Percentiles rank a stretch among this genome's conserved stretches.
Conservation (phyloP, 1,140 invertebrate genomes). For the Epicauta chinensis region DNA sequence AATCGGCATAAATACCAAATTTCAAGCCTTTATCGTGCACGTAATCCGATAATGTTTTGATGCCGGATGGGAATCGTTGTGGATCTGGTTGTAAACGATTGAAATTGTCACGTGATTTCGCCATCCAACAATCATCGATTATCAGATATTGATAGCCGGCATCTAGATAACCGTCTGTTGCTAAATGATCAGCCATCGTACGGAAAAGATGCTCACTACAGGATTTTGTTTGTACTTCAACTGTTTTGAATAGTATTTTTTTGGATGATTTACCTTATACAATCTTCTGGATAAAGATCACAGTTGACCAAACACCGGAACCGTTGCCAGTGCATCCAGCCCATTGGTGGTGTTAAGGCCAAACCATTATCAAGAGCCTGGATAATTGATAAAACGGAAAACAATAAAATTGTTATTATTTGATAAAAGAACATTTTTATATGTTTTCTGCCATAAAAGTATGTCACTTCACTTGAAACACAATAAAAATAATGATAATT, state of each 20-base stretch:
- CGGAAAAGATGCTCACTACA: slow-evolving; percentile 72
- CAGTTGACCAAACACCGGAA: slow-evolving; percentile 68
- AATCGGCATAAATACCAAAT: slow-evolving; percentile 86
- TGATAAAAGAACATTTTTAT: too few species aligned
- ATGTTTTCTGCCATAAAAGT: too few species aligned
- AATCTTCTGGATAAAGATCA: slow-evolving; percentile 58
- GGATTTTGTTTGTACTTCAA: background rate
- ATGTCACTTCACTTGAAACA: too few species aligned
- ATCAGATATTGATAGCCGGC: slow-evolving; percentile 81
- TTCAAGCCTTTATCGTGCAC: slow-evolving; percentile 74
- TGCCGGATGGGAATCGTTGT: slow-evolving; percentile 74
- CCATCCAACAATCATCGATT: slow-evolving; percentile 87
- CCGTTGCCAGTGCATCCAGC: slow-evolving; percentile 72
- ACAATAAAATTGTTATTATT: too few species aligned
- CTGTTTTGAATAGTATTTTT: background rate
- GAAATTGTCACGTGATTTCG: slow-evolving; percentile 56
- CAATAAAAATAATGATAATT: too few species aligned
- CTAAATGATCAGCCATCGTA: slow-evolving; percentile 72
- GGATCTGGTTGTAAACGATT: slow-evolving; percentile 66
- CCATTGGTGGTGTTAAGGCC: slow-evolving; percentile 63
- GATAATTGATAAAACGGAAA: too few species aligned
- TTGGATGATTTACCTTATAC: slow-evolving; percentile 46
- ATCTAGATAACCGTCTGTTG: slow-evolving; percentile 68
- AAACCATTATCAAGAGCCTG: slow-evolving; percentile 48
- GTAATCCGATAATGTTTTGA: slow-evolving; percentile 74